Evolutionary conservation across 2,888 invertebrate genomes (phyloP), one percentile per base, ranked within the genome.

Genomic region (Lasioglossum figueresi): DNA sequence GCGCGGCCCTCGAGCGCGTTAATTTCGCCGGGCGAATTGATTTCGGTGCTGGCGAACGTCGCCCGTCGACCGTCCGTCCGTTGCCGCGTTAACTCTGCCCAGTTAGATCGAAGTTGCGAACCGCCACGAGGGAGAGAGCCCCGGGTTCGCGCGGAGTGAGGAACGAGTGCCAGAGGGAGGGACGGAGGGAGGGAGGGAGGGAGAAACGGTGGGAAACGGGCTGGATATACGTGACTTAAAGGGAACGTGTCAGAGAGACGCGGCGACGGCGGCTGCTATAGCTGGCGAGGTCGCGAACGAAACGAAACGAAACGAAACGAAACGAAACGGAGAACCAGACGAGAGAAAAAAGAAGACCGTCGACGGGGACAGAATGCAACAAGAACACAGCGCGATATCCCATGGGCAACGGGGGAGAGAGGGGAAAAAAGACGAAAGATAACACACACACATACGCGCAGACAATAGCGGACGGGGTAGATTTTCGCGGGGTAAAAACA

Each of bases 11-110:
- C 75, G 70, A 80, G 76, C 79, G 82, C 83, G 82, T 87, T 88
- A 88, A 88, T 88, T 87, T 83, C 76, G 43, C 75, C 73, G 59
- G 71, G 73, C 75, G 87, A 87, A 90, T 87, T 89, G 88, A 90
- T 88, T 89, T 86, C 72, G 77, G 79, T 71, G 79, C 76, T 59
- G 74, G 27, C 73, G 45, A 31, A 40, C 73, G 5, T 19, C 34
- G 66, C 8, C 66, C 66, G 34, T 70, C 59, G 70, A 66, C 48
- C 43, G 43, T 83, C 68, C 73, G 40, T 71, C 76, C 56, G 79
- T 81, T 80, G 72, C 76, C 73, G 59, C 72, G 66, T 84, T 79
- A 81, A 86, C 75, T 74, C 83, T 87, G 82, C 76, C 63, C 79
- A 70, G 80, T 66, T 81, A 84, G 79, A 87, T 82, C 74, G 82